These are phyloP conservation scores for Clavelina lepadiformis DNA, from an alignment of 23 tunicate genomes.

Conservation along the genomic window DNA sequence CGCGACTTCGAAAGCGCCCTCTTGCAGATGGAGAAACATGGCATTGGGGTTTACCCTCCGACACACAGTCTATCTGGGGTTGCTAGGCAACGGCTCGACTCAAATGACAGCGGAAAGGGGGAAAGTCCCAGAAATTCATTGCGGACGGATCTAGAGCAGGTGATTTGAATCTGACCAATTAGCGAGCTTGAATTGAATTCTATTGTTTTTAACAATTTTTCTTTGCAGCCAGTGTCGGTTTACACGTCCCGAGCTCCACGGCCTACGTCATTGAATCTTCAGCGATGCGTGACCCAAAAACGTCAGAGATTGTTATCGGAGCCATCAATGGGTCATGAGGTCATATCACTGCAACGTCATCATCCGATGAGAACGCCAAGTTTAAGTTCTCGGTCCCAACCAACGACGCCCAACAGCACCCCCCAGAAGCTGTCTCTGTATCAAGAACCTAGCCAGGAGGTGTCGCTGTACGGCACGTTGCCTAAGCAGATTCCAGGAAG, in stretches of 20 bases:
- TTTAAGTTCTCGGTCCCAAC: constrained; percentile 46
- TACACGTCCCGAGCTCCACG: constrained; percentile 19
- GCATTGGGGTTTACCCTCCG: neutral
- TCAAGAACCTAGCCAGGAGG: constrained; percentile 7
- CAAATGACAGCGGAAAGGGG: constrained; percentile 91
- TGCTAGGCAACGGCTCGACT: constrained; percentile 43
- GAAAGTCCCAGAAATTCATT: constrained; percentile 78
- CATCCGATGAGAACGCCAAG: no score
- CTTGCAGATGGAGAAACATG: constrained; percentile 20
- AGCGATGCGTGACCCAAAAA: constrained; percentile 2
- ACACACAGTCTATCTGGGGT: constrained; percentile 8
- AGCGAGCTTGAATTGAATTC: neutral
- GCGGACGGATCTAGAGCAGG: constrained; percentile 58
- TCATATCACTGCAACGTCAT: no score
- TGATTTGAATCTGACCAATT: no score
- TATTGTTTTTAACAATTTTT: neutral
- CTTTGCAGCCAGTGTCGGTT: neutral
- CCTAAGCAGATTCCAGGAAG: no score
- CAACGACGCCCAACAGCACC: constrained; percentile 41
- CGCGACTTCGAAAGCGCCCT: constrained; percentile 24
- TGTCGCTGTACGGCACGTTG: constrained; percentile 30
- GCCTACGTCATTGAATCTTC: constrained; percentile 44
- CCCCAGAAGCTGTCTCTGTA: constrained; percentile 19
- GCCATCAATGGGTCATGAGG: constrained; percentile 8
- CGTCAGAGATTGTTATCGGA: constrained; percentile 40